phyloP scores from a whole-genome alignment of 2,797 vertebrate genomes.

The Takifugu rubripes region DNA sequence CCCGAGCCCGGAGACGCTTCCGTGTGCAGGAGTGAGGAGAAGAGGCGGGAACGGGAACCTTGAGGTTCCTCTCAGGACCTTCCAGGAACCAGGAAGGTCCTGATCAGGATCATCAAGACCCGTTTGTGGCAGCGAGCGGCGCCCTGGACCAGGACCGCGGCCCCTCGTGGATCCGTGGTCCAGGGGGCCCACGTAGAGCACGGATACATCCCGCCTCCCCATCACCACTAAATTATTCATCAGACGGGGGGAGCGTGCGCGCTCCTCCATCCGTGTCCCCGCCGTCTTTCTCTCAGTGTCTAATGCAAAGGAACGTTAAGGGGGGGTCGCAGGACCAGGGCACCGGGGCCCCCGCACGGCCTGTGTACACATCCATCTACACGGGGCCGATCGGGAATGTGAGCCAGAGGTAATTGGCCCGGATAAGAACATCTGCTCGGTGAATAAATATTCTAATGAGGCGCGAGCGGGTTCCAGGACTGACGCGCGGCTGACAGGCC shows the following conservation, averaged over 20 bases:
- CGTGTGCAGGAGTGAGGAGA: too few species aligned
- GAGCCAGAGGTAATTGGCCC: conserved; percentile 78
- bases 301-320: conserved; percentile 60
- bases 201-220: conserved; percentile 64
- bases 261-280: conserved; percentile 55
- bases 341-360: conserved; percentile 56
- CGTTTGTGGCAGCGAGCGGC: too few species aligned
- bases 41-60: too few species aligned
- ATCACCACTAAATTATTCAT: conserved; percentile 78
- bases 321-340: conserved; percentile 49
- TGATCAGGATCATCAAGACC: too few species aligned
- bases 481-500: conserved; percentile 63
- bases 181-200: conserved; percentile 40
- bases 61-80: too few species aligned
- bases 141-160: too few species aligned
- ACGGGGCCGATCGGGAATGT: conserved; percentile 70
- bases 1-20: too few species aligned
- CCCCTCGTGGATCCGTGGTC: too few species aligned
- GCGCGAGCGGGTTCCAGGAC: conserved; percentile 60
- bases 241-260: conserved; percentile 52
- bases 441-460: conserved; percentile 82
- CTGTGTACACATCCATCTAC: conserved; percentile 68
- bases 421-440: conserved; percentile 79
- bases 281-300: conserved; percentile 44
- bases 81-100: too few species aligned